Conservation (phyloP, 2,113 vertebrate genomes). For the Alethe diademata region DNA sequence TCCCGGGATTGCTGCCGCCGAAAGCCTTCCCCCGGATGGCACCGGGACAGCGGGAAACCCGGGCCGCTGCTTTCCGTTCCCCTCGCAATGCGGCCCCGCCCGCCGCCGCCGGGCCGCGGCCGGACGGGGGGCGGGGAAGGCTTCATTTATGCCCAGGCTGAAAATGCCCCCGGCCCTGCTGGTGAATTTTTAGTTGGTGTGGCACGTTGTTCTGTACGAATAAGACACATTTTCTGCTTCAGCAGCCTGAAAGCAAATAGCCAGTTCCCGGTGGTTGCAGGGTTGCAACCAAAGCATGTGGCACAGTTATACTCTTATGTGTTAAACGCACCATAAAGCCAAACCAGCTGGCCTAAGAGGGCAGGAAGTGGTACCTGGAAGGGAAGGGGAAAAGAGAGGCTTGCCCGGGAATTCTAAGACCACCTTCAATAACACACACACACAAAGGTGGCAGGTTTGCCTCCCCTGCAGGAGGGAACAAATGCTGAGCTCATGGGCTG, state of each 20-base stretch:
- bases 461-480: background rate
- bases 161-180: too few relatives aligned
- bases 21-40: conserved; percentile 36
- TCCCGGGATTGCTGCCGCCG: background rate
- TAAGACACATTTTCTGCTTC: background rate
- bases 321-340: fast-evolving
- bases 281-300: fast-evolving
- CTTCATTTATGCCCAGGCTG: fast-evolving
- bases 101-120: background rate
- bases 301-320: fast-evolving
- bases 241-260: background rate
- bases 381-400: background rate
- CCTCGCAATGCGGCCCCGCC: background rate
- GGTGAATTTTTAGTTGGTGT: too few relatives aligned
- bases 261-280: fast-evolving
- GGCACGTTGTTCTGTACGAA: background rate
- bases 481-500: fast-evolving
- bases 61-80: conserved; percentile 43
- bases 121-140: fast-evolving
- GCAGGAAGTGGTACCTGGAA: background rate
- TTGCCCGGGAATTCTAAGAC: background rate
- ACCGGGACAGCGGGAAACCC: conserved; percentile 15
- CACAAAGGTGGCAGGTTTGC: fast-evolving
- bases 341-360: background rate
- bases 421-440: fast-evolving